Percentiles rank a stretch among this genome's conserved stretches.
Evolutionary conservation across 2,797 vertebrate species (phyloP).

Genomic region (Sternarchorhynchus goeldii): DNA sequence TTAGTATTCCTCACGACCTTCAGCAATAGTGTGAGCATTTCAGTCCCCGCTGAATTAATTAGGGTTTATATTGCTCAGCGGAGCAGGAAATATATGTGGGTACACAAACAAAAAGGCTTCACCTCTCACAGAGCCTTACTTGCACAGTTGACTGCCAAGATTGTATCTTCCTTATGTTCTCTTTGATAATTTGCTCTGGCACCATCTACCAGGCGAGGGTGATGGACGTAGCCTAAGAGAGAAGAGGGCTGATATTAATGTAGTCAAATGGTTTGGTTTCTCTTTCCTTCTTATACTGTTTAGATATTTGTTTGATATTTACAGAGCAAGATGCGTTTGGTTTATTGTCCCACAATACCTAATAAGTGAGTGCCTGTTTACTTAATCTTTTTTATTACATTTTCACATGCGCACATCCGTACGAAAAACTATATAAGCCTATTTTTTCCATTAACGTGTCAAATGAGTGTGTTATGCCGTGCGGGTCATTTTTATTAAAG

Average conservation of each 20-base stretch:
- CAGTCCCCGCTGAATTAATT: slow-evolving; percentile 58
- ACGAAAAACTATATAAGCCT: background rate
- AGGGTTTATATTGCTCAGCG: slow-evolving; percentile 56
- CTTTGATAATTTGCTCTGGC: slow-evolving; percentile 5
- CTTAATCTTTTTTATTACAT: background rate
- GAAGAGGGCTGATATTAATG: background rate
- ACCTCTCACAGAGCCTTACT: slow-evolving; percentile 33
- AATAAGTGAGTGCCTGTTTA: too few species aligned
- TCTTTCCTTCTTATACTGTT: slow-evolving; percentile 1
- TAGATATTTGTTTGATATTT: background rate
- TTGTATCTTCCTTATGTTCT: background rate
- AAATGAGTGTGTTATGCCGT: background rate
- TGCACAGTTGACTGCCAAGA: slow-evolving; percentile 28
- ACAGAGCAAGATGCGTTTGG: slow-evolving; percentile 7
- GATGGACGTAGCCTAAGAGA: background rate
- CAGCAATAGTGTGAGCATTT: slow-evolving; percentile 46
- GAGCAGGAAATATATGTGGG: slow-evolving; percentile 53
- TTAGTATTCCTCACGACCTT: slow-evolving; percentile 56
- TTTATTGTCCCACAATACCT: slow-evolving; percentile 3
- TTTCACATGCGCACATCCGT: background rate
- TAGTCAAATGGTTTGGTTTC: background rate
- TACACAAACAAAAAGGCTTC: slow-evolving; percentile 44
- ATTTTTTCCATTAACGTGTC: background rate
- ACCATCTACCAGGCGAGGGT: background rate
- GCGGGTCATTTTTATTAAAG: background rate